These are phyloP conservation scores for Eriosoma lanigerum DNA, from an alignment of 1,140 invertebrate species.

Conservation along the genomic window DNA sequence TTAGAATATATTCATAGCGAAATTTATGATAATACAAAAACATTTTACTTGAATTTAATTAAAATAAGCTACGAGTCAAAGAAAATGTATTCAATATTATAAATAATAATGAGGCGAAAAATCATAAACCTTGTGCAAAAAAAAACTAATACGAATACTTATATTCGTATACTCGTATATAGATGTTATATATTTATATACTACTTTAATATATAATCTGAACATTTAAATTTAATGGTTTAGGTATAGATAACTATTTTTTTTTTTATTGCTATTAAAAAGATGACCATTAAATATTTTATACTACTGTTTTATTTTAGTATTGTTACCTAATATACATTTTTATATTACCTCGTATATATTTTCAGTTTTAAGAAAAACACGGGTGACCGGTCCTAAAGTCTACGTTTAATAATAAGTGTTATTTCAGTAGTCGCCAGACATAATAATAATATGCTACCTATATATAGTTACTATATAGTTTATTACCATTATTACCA, in stretches of 20 bases:
- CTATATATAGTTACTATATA: not conserved
- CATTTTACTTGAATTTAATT: conserved; percentile 22
- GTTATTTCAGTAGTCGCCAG: not conserved
- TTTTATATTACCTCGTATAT: conserved; percentile 19
- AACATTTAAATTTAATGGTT: conserved; percentile 18
- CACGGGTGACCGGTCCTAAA: not conserved
- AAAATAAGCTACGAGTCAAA: not conserved
- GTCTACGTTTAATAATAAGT: not conserved
- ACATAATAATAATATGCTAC: not conserved
- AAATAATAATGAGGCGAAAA: conserved; percentile 16
- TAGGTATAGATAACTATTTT: not conserved
- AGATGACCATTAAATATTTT: conserved; percentile 15
- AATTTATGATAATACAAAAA: conserved; percentile 21
- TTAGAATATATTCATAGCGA: not conserved
- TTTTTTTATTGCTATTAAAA: conserved; percentile 10
- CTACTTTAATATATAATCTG: not conserved
- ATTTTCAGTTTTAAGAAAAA: not conserved
- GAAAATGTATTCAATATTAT: not conserved
- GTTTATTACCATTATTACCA: not conserved
- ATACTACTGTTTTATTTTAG: conserved; percentile 22
- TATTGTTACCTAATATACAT: no score
- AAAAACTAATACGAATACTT: no score
- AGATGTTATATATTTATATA: not conserved
- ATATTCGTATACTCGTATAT: no score
- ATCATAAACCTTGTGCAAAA: conserved; percentile 17